phyloP scores from a whole-genome alignment of 2,888 invertebrate genomes.

The Liodrosophila aerea region DNA sequence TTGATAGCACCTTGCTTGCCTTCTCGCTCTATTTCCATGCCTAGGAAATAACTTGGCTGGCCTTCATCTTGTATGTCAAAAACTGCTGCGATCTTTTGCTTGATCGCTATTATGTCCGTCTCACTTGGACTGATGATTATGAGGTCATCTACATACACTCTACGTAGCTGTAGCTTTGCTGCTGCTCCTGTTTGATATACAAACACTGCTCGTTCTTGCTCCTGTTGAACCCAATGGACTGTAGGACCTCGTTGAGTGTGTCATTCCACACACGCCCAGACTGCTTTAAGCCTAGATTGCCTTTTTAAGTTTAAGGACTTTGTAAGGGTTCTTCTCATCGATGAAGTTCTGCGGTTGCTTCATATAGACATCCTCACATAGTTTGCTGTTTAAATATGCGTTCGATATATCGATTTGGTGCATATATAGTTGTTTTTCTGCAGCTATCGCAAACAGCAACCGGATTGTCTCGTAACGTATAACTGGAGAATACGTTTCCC shows the following conservation, averaged over 20 bases:
- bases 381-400: background rate
- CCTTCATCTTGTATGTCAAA: too few species aligned
- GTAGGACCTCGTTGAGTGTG: background rate
- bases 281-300: background rate
- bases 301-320: slow-evolving; percentile 2
- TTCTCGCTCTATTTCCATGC: too few species aligned
- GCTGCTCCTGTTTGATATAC: slow-evolving; percentile 3
- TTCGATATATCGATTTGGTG: slow-evolving; percentile 11
- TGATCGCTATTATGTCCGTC: too few species aligned
- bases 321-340: background rate
- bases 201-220: background rate
- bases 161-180: background rate
- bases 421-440: slow-evolving; percentile 2
- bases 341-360: slow-evolving; percentile 2
- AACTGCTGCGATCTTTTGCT: too few species aligned
- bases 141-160: background rate
- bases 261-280: slow-evolving; percentile 7
- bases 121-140: too few species aligned
- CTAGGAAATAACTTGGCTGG: too few species aligned
- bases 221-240: slow-evolving; percentile 5
- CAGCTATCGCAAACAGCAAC: slow-evolving; percentile 8
- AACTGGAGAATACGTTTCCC: slow-evolving; percentile 3
- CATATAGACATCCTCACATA: slow-evolving; percentile 1
- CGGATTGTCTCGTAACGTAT: slow-evolving; percentile 2
- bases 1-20: too few species aligned